Evolutionary conservation across 2,113 vertebrate genomes (phyloP), one percentile per base, ranked within the genome.

Genomic region (Paramormyrops kingsleyae): DNA sequence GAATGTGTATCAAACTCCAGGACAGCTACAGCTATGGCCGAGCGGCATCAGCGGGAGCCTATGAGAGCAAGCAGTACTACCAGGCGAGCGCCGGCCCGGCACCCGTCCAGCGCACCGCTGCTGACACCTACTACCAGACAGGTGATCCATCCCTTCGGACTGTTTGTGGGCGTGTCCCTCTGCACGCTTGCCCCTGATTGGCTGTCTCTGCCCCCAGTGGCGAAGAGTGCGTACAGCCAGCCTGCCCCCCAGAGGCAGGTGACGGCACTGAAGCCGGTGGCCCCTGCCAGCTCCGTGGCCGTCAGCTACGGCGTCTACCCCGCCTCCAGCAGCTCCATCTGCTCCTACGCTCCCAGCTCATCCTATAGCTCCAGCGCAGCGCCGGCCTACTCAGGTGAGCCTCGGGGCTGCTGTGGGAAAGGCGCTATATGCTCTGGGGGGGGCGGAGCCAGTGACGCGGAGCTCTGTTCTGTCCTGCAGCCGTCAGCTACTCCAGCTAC

Each of bases 301-400:
- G 93, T 94, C 91, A 95, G 92, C 93, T 96, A 95, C 91, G 95
- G 94, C 92, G 92, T 94, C 89, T 95, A 95, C 84, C 94, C 96
- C 1, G 89, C 90, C 5, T 94, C 91, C 46, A 95, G 94, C 31
- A 92, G 95, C 56, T 94, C 93, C 27, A 92, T 95, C 66, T 94
- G 95, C 49, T 95, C 95, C 27, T 96, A 95, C 91, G 94, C 96
- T 5, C 95, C 93, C 0, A 92, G 93, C 85, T 94, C 95, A 46
- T 92, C 96, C 2, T 96, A 94, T 59, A 95, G 92, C 90, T 94
- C 94, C 31, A 92, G 94, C 6, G 93, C 91, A 3, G 91, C 94
- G 88, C 93, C 92, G 0, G 95, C 96, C 31, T 96, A 96, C 92
- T 93, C 94, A 0, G 95, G 96, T 97, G 92, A 92, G 92, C 27